Base-by-base conservation (phyloP, 2,888 invertebrate species). In the Rugalucina vietnamica region DNA sequence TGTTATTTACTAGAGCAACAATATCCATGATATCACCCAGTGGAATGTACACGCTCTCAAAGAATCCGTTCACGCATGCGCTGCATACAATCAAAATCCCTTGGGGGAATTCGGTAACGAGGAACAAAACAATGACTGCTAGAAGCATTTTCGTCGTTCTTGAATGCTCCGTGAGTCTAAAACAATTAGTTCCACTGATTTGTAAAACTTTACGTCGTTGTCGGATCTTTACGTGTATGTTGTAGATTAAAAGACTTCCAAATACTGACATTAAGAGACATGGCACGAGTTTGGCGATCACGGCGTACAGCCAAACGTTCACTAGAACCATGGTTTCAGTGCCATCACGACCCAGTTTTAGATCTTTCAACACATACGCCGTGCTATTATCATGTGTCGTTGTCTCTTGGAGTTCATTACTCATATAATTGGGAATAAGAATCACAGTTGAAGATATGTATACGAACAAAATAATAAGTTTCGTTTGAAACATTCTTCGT, bases 301-400 rank as follows among this genome's bases (percentile, higher is more conserved):
- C 97, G 94, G 98, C 97, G 95, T 98, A 98, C 93, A 98, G 97
- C 97, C 98, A 98, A 95, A 98, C 97, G 93, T 98, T 98, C 84
- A 92, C 79, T 18, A 91, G 76, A 3, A 92, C 91, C 57, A 91
- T 88, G 0, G 90, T 80, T 39, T 90, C 88, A 1, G 92, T 92
- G 49, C 91, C 90, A 78, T 91, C 90, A 69, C 84, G 87, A 5
- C 91, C 92, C 5, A 92, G 82, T 12, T 90, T 88, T 34, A 92
- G 74, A 81, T 90, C 89, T 81, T 90, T 84, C 1, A 93, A 76
- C 69, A 90, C 86, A 82, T 90, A 93, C 8, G 90, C 82, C 0
- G 91, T 92, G 43, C 82, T 76, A 73, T 91, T 92, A 14, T 81
- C 83, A 14, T 75, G 43, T 18, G 39, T 71, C 29, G 81, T 74